Percentiles rank a stretch among this genome's conserved stretches.
Evolutionary conservation across 2,113 vertebrate genomes (phyloP).

Genomic region (Ochotona princeps): DNA sequence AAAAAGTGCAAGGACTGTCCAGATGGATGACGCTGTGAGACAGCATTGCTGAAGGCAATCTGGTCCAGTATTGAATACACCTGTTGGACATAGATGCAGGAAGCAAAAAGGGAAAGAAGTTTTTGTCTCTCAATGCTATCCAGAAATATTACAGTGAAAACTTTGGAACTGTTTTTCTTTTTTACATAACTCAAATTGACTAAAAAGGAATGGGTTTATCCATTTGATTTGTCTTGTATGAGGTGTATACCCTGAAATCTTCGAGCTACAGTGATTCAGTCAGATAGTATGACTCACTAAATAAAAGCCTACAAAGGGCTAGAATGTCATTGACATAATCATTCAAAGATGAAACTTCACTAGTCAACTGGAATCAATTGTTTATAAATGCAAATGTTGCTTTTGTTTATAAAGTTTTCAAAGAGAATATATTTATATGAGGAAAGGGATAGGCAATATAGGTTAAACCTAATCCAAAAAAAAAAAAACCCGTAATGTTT

Average conservation of each 20-base stretch:
- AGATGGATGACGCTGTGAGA: conserved; percentile 10
- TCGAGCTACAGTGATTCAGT: background rate
- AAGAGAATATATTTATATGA: conserved; percentile 25
- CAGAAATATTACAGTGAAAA: conserved; percentile 31
- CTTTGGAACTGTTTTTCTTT: background rate
- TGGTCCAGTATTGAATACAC: conserved; percentile 30
- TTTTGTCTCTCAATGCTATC: background rate
- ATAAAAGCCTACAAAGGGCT: conserved; percentile 17
- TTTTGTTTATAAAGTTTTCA: conserved; percentile 30
- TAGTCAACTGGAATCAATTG: background rate
- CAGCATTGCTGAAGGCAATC: background rate
- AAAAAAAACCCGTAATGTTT: background rate
- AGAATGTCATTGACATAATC: background rate
- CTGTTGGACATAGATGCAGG: background rate
- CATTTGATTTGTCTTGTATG: conserved; percentile 5
- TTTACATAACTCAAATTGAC: background rate
- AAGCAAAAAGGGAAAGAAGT: background rate
- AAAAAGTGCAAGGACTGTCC: conserved; percentile 14
- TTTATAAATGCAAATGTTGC: conserved; percentile 3
- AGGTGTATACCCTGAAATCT: background rate
- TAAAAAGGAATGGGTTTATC: background rate
- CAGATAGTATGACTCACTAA: background rate
- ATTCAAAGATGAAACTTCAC: conserved; percentile 33
- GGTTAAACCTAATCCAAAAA: background rate
- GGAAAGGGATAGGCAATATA: background rate